These are phyloP conservation scores for Myotis lucifugus DNA, from an alignment of 2,113 vertebrate genomes.

Conservation along the genomic window DNA sequence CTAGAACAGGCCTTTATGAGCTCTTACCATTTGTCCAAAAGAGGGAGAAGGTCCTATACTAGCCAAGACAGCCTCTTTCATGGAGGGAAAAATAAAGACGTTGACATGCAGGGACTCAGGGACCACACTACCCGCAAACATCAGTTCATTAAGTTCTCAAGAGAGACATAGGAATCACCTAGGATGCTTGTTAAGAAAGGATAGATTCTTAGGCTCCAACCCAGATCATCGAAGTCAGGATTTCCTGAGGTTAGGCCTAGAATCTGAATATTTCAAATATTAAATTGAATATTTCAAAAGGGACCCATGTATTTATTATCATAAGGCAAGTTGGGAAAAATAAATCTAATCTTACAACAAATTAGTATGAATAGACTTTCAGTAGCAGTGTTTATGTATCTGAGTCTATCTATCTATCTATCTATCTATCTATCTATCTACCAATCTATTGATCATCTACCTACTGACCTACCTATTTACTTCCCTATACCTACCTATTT, in stretches of 20 bases:
- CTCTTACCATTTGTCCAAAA: not conserved
- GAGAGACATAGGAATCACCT: not conserved
- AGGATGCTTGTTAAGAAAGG: not conserved
- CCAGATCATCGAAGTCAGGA: not conserved
- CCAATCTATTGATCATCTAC: not conserved
- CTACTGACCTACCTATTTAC: not conserved
- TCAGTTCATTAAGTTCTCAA: not conserved
- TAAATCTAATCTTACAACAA: not conserved
- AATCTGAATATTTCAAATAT: constrained; percentile 12
- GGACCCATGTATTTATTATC: not conserved
- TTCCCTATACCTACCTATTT: not conserved
- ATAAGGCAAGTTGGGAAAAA: not conserved
- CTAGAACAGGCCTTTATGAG: not conserved
- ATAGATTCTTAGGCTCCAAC: not conserved
- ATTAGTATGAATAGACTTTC: not conserved
- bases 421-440: not conserved
- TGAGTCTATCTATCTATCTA: not conserved
- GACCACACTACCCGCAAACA: not conserved
- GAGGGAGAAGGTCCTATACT: not conserved
- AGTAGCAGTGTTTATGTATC: not conserved
- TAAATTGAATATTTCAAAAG: not conserved
- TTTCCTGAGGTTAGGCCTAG: not conserved
- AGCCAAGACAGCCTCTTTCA: not conserved
- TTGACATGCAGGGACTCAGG: not conserved
- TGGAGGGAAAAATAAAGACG: not conserved